Evolutionary conservation across 2,888 invertebrate species (phyloP).

Genomic region (Tiphia femorata): DNA sequence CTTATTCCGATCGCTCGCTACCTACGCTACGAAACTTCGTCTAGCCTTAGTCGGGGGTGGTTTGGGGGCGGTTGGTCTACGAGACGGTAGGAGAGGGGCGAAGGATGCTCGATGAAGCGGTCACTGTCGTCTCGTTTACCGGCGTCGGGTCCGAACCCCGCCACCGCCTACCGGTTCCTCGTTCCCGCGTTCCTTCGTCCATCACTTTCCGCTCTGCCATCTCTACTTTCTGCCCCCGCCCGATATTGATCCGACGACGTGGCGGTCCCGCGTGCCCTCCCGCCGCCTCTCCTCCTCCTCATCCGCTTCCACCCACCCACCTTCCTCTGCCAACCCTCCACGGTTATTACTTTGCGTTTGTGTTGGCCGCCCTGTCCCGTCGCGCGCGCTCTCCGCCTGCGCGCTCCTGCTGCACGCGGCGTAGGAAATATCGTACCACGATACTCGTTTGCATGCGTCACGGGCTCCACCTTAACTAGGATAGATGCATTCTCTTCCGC

Average conservation of each 20-base stretch:
- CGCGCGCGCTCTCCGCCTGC: no score
- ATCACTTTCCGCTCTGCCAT: constrained; percentile 41
- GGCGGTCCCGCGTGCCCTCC: no score
- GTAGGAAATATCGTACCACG: constrained; percentile 23
- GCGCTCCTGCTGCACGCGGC: constrained; percentile 30
- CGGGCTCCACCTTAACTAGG: not conserved
- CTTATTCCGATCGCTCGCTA: no score
- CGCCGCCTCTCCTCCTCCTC: no score
- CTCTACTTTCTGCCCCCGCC: constrained; percentile 49
- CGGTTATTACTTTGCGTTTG: constrained; percentile 35
- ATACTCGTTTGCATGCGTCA: not conserved
- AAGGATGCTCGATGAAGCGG: constrained; percentile 24
- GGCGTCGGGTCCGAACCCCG: constrained; percentile 26
- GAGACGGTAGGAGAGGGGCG: no score
- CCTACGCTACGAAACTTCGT: no score
- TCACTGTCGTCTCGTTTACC: constrained; percentile 34
- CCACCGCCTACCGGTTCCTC: not conserved
- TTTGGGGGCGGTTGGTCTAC: no score
- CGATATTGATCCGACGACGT: constrained; percentile 64
- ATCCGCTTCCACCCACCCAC: no score
- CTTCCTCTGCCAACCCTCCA: no score
- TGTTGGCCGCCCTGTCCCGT: no score
- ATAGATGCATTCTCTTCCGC: no score
- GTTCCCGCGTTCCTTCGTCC: constrained; percentile 41
- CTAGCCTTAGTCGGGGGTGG: no score